phyloP scores from a whole-genome alignment of 2,888 invertebrate genomes.

The Tetragonisca angustula region DNA sequence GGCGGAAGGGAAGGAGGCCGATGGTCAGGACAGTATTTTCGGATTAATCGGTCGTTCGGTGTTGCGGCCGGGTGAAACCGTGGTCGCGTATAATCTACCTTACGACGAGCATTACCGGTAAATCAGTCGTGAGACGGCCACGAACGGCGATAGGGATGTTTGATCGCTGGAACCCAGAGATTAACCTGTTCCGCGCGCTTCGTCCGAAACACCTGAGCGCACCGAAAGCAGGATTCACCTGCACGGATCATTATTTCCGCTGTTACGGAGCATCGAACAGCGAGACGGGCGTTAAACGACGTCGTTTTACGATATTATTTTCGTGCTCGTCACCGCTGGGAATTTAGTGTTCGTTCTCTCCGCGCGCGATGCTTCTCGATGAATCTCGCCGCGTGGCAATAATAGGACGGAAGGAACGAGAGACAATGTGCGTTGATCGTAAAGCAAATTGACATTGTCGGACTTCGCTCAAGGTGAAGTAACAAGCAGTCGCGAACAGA shows the following conservation, averaged over 20 bases:
- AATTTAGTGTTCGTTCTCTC: slow-evolving; percentile 5
- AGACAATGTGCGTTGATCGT: not conserved
- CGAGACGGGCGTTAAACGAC: slow-evolving; percentile 16
- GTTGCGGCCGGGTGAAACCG: slow-evolving; percentile 69
- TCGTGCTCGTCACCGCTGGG: too few relatives aligned
- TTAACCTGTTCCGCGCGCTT: slow-evolving; percentile 76
- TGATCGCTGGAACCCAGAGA: slow-evolving; percentile 75
- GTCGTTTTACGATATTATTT: slow-evolving; percentile 12
- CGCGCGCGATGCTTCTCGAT: not conserved
- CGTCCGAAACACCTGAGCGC: slow-evolving; percentile 46
- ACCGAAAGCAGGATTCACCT: slow-evolving; percentile 50
- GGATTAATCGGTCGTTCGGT: slow-evolving; percentile 79
- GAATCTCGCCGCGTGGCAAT: slow-evolving; percentile 11
- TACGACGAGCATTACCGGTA: slow-evolving; percentile 79
- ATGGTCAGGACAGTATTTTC: slow-evolving; percentile 76
- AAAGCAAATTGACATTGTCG: slow-evolving; percentile 61
- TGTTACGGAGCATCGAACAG: not conserved
- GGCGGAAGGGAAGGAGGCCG: slow-evolving; percentile 9
- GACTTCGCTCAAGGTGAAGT: not conserved
- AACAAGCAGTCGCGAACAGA: not conserved
- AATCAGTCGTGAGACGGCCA: slow-evolving; percentile 76
- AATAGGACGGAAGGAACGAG: not conserved
- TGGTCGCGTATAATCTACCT: slow-evolving; percentile 69
- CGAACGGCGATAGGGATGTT: slow-evolving; percentile 72
- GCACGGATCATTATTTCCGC: slow-evolving; percentile 26